Conservation (phyloP, 1,140 invertebrate genomes). For the Aphis gossypii region DNA sequence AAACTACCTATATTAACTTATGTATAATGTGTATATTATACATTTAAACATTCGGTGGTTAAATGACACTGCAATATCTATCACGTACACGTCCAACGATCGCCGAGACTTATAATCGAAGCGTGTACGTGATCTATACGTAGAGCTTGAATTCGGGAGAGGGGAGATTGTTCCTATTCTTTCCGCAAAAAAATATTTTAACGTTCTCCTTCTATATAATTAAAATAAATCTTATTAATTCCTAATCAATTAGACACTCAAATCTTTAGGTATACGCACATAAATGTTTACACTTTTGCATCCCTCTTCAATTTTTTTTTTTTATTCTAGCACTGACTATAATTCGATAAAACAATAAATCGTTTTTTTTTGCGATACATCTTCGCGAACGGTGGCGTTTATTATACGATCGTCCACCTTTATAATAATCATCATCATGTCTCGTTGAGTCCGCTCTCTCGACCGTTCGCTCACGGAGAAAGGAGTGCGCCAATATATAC, state of each 20-base stretch:
- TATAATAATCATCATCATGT: not conserved
- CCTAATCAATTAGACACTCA: not conserved
- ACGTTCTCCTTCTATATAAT: not conserved
- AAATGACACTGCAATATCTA: not conserved
- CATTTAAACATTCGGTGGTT: too few species aligned
- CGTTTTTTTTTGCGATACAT: not conserved
- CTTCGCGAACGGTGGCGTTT: not conserved
- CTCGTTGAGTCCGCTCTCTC: conserved; percentile 37
- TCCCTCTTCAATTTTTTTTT: not conserved
- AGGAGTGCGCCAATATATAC: conserved; percentile 32
- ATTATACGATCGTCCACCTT: not conserved
- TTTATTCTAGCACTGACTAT: not conserved
- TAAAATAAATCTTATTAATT: not conserved
- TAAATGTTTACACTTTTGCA: not conserved
- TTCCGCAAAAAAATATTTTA: not conserved
- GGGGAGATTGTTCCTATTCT: too few species aligned
- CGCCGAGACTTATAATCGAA: not conserved
- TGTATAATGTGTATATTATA: not conserved
- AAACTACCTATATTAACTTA: too few species aligned
- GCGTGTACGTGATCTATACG: not conserved
- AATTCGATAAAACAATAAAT: not conserved
- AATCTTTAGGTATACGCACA: not conserved
- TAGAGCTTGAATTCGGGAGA: not conserved
- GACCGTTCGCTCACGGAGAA: conserved; percentile 13
- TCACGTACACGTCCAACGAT: not conserved